Evolutionary conservation across 2,797 vertebrate genomes (phyloP).

Genomic region (Oophaga sylvatica): DNA sequence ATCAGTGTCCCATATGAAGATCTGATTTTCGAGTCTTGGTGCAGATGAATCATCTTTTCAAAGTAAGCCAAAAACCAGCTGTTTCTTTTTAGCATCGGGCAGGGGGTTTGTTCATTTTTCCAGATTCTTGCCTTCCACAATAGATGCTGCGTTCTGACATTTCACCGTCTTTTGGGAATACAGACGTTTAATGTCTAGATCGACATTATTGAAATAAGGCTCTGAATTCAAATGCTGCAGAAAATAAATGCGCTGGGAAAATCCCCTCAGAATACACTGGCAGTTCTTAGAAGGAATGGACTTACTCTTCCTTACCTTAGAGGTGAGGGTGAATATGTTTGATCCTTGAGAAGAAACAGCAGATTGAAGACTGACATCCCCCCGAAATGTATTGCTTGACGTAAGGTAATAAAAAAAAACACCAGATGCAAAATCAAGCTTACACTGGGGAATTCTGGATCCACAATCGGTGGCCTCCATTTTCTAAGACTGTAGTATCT

Average conservation of each 20-base stretch:
- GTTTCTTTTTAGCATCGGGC: slow-evolving; percentile 38
- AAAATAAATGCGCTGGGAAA: slow-evolving; percentile 1
- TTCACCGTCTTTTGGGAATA: slow-evolving; percentile 6
- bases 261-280: not conserved
- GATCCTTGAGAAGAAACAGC: not conserved
- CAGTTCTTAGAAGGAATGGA: too few relatives aligned
- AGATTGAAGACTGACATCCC: not conserved
- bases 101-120: slow-evolving; percentile 32
- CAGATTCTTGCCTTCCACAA: slow-evolving; percentile 1
- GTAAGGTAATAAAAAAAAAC: not conserved
- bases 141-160: slow-evolving; percentile 25
- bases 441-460: not conserved
- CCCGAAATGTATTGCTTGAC: not conserved
- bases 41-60: slow-evolving; percentile 46
- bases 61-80: slow-evolving; percentile 57
- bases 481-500: too few relatives aligned
- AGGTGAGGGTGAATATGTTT: not conserved
- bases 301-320: not conserved
- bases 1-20: not conserved
- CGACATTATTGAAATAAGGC: not conserved
- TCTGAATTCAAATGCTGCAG: slow-evolving; percentile 10
- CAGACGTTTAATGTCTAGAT: not conserved
- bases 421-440: not conserved
- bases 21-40: slow-evolving; percentile 39
- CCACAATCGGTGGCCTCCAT: too few relatives aligned